Conservation (phyloP, 2,113 vertebrate species). For the Sebastes fasciatus region DNA sequence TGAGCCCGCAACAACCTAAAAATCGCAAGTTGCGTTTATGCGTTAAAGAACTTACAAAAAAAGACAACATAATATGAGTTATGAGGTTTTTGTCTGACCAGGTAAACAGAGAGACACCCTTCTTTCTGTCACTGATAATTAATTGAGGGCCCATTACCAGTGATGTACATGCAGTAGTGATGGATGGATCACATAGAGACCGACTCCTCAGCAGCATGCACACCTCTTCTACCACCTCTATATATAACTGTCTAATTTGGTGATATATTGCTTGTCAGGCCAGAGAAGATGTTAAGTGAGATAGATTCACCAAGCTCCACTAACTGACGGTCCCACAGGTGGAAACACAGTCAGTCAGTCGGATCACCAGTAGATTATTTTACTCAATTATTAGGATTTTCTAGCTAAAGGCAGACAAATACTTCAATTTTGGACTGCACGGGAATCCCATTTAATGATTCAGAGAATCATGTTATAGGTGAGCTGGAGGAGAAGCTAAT, state of each 20-base stretch:
- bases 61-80: not conserved
- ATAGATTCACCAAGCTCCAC: slow-evolving; percentile 41
- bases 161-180: slow-evolving; percentile 10
- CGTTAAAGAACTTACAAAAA: too few relatives aligned
- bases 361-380: slow-evolving; percentile 18
- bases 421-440: not conserved
- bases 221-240: not conserved
- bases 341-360: slow-evolving; percentile 20
- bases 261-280: slow-evolving; percentile 43
- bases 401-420: not conserved
- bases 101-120: not conserved
- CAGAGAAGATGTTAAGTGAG: slow-evolving; percentile 46
- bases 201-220: not conserved
- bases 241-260: slow-evolving; percentile 28
- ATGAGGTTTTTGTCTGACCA: not conserved
- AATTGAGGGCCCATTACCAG: not conserved
- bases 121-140: slow-evolving; percentile 1
- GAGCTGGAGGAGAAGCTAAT: slow-evolving; percentile 30
- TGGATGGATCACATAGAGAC: slow-evolving; percentile 8
- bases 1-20: too few relatives aligned
- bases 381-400: not conserved
- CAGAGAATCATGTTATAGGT: not conserved
- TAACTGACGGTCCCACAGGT: not conserved
- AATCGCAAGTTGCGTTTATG: too few relatives aligned
- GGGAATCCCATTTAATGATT: not conserved